Conservation (phyloP, 2,888 invertebrate genomes). For the Ochropleura leucogaster region DNA sequence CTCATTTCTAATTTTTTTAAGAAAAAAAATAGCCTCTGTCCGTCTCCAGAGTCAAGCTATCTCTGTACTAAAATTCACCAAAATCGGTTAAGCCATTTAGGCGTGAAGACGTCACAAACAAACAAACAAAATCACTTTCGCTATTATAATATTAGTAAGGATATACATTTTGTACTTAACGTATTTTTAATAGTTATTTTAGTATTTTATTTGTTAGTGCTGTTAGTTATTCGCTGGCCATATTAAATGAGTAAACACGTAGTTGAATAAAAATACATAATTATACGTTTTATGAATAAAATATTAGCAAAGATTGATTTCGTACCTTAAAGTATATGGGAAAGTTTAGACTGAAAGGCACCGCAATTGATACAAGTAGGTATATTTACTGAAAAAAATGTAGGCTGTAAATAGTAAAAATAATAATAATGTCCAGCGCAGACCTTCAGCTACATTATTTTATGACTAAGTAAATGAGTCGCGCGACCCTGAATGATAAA, state of each 20-base stretch:
- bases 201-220: too few relatives aligned
- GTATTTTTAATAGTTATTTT: too few relatives aligned
- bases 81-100: too few relatives aligned
- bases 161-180: too few relatives aligned
- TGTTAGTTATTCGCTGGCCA: not conserved
- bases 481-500: conserved; percentile 77
- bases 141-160: too few relatives aligned
- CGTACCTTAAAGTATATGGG: not conserved
- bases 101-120: too few relatives aligned
- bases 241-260: not conserved
- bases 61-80: too few relatives aligned
- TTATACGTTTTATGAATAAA: not conserved
- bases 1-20: too few relatives aligned
- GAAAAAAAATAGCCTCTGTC: too few relatives aligned
- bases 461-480: conserved; percentile 69
- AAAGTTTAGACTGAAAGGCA: conserved; percentile 3
- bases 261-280: not conserved
- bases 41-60: too few relatives aligned
- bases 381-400: not conserved
- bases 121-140: too few relatives aligned
- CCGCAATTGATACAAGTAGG: not conserved
- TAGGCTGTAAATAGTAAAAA: not conserved
- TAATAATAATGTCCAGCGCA: conserved; percentile 20
- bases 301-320: not conserved
- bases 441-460: conserved; percentile 49